These are phyloP conservation scores for Phortica okadai DNA, from an alignment of 2,888 invertebrate genomes.

Conservation along the genomic window DNA sequence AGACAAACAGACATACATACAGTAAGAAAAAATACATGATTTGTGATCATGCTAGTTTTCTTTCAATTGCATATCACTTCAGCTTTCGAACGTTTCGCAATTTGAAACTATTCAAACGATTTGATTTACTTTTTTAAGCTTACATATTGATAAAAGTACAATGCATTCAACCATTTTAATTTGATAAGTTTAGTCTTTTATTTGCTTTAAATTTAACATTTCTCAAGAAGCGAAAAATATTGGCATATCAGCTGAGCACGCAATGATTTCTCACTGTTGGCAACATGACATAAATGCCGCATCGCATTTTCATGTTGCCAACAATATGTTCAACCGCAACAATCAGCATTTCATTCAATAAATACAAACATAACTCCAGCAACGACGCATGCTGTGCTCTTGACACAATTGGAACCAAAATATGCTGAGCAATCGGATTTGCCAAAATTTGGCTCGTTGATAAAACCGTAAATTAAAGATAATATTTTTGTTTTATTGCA, in stretches of 20 bases:
- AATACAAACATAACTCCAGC: not conserved
- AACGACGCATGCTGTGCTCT: constrained; percentile 22
- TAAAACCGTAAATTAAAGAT: too few species aligned
- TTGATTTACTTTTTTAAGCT: constrained; percentile 19
- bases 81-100: not conserved
- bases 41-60: constrained; percentile 26
- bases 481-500: too few species aligned
- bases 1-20: not conserved
- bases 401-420: constrained; percentile 27
- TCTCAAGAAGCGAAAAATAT: constrained; percentile 1
- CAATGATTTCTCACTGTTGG: constrained; percentile 30
- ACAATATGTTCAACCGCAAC: constrained; percentile 26
- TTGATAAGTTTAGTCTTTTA: not conserved
- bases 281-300: constrained; percentile 1
- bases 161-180: not conserved
- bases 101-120: constrained; percentile 9
- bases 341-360: constrained; percentile 31
- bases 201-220: not conserved
- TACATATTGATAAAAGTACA: constrained; percentile 6
- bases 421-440: not conserved
- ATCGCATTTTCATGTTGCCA: constrained; percentile 13
- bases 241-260: not conserved
- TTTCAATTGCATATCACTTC: constrained; percentile 8
- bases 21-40: constrained; percentile 21
- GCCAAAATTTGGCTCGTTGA: constrained; percentile 17